Base-by-base conservation (phyloP, 2,113 vertebrate species). In the Cyanoderma ruficeps region DNA sequence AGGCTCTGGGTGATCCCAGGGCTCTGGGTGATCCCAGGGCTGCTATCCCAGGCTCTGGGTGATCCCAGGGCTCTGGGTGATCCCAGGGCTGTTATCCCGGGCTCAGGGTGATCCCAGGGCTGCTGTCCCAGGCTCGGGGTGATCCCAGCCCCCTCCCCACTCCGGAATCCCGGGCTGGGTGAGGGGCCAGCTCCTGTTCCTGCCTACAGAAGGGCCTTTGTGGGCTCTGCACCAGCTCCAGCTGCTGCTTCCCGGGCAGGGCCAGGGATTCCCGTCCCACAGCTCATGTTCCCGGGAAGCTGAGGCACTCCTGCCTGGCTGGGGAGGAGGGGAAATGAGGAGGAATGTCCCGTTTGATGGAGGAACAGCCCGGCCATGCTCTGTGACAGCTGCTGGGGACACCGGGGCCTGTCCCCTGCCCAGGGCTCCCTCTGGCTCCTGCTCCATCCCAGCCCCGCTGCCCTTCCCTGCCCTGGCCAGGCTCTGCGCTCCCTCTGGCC, bases 341-440 rank as follows among this genome's bases (percentile, higher is more conserved):
- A 39, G 68, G 39, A 55, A 12, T 1, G 10, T 35, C 83, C 10
- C 4, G 0, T 13, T 5, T 7, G 0, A 0, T 2, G 20, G 12
- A 6, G 57, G 18, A 7, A 4, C 0, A 8, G 50, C 10, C 8
- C 44, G 75, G 44, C 41, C n/a, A 1, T 1, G 19, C 53, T 39
- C 19, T 15, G 76, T 23, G 42, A 44, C 1, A 3, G 33, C 61
- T 67, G 72, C n/a, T 30, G 39, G 50, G 39, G 68, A 41, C 71
- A 5, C 21, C 5, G 6, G 70, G 71, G 63, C 28, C 44, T 69
- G 50, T 25, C 33, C 16, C 19, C 71, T 75, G 55, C 42, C 33
- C 21, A 7, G 68, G 53, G 13, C 60, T 87, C 60, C 65, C 72
- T 42, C 39, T 69, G 56, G 11, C 59, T 72, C 75, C 49, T 21